Conservation (phyloP, 2,888 invertebrate species). For the Druceiella hillmani region DNA sequence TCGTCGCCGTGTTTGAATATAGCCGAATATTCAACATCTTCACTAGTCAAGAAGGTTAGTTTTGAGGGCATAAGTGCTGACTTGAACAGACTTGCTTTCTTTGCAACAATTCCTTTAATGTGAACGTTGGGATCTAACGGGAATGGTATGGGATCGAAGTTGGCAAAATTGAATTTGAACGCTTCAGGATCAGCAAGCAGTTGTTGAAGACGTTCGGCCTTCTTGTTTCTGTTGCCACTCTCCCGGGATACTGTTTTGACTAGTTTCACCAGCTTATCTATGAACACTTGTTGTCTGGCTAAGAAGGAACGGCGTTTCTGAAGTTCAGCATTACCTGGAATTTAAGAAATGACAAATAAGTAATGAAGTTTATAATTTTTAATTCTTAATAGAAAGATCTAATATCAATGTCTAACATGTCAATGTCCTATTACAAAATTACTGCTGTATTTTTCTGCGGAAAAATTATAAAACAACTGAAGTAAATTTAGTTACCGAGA, state of each 20-base stretch:
- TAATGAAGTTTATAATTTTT: too few species aligned
- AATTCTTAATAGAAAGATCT: too few species aligned
- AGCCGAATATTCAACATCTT: conserved; percentile 81
- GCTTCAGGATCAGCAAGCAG: conserved; percentile 74
- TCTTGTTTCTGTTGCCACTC: conserved; percentile 86
- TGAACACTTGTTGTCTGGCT: conserved; percentile 82
- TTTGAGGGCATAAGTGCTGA: conserved; percentile 93
- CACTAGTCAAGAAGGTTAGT: conserved; percentile 80
- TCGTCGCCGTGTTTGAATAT: conserved; percentile 99
- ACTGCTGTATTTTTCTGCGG: neutral
- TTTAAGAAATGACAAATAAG: neutral
- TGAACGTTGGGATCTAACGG: conserved; percentile 90
- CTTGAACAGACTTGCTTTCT: conserved; percentile 91
- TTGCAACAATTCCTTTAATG: conserved; percentile 83
- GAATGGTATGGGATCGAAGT: conserved; percentile 89
- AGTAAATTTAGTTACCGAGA: too few species aligned
- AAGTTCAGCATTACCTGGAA: conserved; percentile 57
- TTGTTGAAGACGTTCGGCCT: conserved; percentile 84
- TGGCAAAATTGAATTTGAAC: conserved; percentile 81
- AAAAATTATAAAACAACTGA: too few species aligned
- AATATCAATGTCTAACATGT: too few species aligned
- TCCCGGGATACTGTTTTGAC: conserved; percentile 87
- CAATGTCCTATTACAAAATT: too few species aligned
- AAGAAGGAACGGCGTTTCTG: conserved; percentile 73
- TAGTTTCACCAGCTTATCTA: conserved; percentile 82